Base-by-base conservation (phyloP, 2,113 vertebrate species). In the Gavia stellata region DNA sequence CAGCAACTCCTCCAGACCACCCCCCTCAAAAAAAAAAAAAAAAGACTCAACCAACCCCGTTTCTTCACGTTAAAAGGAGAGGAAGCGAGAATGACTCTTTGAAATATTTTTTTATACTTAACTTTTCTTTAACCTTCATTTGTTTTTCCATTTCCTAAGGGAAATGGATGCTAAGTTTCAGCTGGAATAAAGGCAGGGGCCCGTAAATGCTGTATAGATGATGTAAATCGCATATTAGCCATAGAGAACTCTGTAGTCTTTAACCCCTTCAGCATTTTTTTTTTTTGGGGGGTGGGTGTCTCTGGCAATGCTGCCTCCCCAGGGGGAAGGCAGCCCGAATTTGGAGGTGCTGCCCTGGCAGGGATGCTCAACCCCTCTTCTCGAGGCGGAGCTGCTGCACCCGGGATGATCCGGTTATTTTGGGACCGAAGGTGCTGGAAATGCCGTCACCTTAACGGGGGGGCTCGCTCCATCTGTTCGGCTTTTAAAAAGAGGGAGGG, bases 121-220 rank as follows among this genome's bases (percentile, higher is more conserved):
- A 95, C 84, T 97, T 86, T 91, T 86, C 87, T 90, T 92, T 86
- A 87, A 89, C 82, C 53, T 66, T 45, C 16, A 25, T 25, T 19
- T 90, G 71, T 92, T 85, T 94, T 75, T 47, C 67, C 65, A 28
- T 84, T 96, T 88, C 90, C 88, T 68, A 88, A 89, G 75, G 44
- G 82, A 96, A 96, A 83, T 55, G 8, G 13, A 87, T 70, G 85
- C 77, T 36, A n/a, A 74, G 31, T n/a, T 93, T 58, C 42, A 68
- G 94, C 90, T 81, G 86, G 91, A 96, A 96, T 97, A 95, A 97
- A 97, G 89, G 68, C 87, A 84, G 59, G 88, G 55, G 20, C 38
- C 47, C 6, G 0, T 38, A 47, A 84, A 14, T 49, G 62, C 85
- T 65, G 80, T 70, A 53, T 26, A 44, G 78, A 59, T 62, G 25